Evolutionary conservation across 2,113 vertebrate species (phyloP).

Genomic region (Anoplopoma fimbria): DNA sequence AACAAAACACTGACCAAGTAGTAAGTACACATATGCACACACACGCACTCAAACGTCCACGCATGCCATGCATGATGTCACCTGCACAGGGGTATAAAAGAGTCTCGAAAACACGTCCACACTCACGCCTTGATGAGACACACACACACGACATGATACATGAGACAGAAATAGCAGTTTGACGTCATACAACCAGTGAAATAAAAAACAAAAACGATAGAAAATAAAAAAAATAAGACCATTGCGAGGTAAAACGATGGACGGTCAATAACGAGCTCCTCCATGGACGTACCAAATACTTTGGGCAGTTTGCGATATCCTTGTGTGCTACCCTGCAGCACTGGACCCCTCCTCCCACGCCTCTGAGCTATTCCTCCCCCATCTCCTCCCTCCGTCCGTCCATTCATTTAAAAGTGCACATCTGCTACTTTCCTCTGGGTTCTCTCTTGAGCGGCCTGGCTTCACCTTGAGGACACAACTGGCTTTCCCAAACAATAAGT

Average conservation of each 20-base stretch:
- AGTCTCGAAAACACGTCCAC: conserved; percentile 41
- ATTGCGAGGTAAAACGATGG: conserved; percentile 76
- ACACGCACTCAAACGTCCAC: conserved; percentile 18
- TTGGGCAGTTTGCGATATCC: conserved; percentile 35
- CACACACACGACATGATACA: conserved; percentile 54
- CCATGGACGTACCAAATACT: conserved; percentile 66
- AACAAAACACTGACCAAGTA: conserved; percentile 71
- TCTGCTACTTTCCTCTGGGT: conserved; percentile 72
- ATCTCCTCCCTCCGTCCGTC: conserved; percentile 45
- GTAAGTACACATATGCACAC: conserved; percentile 58
- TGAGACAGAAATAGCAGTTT: conserved; percentile 69
- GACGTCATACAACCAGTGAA: conserved; percentile 66
- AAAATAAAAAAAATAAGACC: conserved; percentile 32
- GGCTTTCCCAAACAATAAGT: conserved; percentile 76
- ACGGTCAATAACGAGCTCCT: conserved; percentile 75
- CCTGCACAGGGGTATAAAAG: conserved; percentile 44
- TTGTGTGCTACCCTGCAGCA: conserved; percentile 68
- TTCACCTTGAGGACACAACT: conserved; percentile 79
- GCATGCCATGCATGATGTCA: conserved; percentile 63
- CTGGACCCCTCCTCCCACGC: conserved; percentile 62
- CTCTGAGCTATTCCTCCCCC: conserved; percentile 55
- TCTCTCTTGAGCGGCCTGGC: conserved; percentile 67
- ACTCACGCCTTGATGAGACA: conserved; percentile 54
- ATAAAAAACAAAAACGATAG: conserved; percentile 27
- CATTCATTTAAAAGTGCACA: conserved; percentile 54